phyloP scores from a whole-genome alignment of 2,888 invertebrate genomes.

The Ormyrus labotus region DNA sequence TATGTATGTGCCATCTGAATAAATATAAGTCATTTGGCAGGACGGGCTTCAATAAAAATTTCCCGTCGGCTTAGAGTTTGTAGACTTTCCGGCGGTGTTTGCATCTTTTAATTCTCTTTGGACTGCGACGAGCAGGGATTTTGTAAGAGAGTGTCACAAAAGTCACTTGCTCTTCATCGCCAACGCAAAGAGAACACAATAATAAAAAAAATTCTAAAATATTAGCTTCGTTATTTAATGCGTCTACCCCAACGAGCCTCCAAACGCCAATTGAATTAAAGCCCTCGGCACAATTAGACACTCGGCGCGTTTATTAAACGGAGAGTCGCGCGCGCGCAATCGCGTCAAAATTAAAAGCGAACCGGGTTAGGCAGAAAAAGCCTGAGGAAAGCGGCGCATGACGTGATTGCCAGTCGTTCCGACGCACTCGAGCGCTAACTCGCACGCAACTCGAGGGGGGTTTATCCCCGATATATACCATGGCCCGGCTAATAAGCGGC shows the following conservation, averaged over 20 bases:
- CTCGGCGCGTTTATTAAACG: not conserved
- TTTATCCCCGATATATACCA: not conserved
- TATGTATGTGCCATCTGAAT: slow-evolving; percentile 37
- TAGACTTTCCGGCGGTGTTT: not conserved
- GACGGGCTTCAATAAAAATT: slow-evolving; percentile 21
- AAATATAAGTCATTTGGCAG: slow-evolving; percentile 19
- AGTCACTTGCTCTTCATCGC: no score
- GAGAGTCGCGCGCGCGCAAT: not conserved
- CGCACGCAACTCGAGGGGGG: not conserved
- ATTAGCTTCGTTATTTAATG: no score
- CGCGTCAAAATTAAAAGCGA: slow-evolving; percentile 12
- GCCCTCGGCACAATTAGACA: no score
- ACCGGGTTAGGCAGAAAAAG: no score
- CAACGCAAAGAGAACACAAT: no score
- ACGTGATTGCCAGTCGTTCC: slow-evolving; percentile 1
- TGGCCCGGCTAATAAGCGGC: slow-evolving; percentile 31
- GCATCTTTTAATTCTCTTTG: not conserved
- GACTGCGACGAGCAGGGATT: no score
- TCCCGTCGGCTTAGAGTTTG: not conserved
- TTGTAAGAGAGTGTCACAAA: no score
- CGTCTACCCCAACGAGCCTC: no score
- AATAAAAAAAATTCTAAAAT: no score
- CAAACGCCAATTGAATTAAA: no score
- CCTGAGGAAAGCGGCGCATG: not conserved
- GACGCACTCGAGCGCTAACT: not conserved